Conservation (phyloP, 1,140 invertebrate genomes). For the Thaumetopoea pityocampa region DNA sequence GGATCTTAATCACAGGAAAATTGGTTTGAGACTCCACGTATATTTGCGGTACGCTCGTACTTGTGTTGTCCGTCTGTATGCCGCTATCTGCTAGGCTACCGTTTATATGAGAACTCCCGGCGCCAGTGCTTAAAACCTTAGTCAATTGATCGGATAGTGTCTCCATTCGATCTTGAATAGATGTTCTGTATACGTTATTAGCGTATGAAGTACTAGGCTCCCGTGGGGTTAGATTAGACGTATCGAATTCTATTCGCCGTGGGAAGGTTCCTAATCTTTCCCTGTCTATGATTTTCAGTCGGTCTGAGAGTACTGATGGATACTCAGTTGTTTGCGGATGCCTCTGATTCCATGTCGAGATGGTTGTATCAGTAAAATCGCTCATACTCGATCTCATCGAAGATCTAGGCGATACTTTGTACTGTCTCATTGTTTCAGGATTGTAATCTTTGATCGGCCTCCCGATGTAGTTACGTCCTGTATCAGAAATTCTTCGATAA, state of each 20-base stretch:
- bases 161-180: constrained; percentile 53
- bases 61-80: constrained; percentile 65
- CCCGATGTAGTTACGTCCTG: constrained; percentile 60
- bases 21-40: constrained; percentile 42
- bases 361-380: constrained; percentile 67
- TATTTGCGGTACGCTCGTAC: constrained; percentile 63
- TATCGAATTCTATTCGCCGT: constrained; percentile 58
- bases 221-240: constrained; percentile 37
- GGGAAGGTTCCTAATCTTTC: constrained; percentile 45
- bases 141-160: constrained; percentile 56
- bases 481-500: constrained; percentile 40
- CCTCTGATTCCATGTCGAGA: constrained; percentile 66
- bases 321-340: constrained; percentile 44
- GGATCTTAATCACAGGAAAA: constrained; percentile 33
- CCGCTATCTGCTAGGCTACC: constrained; percentile 65
- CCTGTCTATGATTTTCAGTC: constrained; percentile 49
- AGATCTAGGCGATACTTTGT: constrained; percentile 57
- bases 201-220: constrained; percentile 55
- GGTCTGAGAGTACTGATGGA: constrained; percentile 61
- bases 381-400: constrained; percentile 65
- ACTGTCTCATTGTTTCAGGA: constrained; percentile 53
- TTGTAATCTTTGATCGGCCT: constrained; percentile 68
- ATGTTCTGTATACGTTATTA: constrained; percentile 45
- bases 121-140: constrained; percentile 58
- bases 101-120: constrained; percentile 63